Conservation (phyloP, 2,888 invertebrate species). For the Aphrophora alni region DNA sequence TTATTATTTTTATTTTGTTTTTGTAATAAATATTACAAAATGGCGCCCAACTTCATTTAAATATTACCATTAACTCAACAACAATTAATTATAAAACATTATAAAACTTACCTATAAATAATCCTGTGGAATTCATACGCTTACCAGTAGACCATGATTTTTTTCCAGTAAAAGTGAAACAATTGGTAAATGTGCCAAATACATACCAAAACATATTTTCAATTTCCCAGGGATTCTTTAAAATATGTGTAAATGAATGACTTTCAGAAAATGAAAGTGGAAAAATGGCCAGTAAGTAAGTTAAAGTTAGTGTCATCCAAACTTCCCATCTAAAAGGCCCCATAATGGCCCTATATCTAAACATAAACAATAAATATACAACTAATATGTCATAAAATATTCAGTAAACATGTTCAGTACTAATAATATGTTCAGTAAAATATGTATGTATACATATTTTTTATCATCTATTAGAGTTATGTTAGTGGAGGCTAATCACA, state of each 20-base stretch:
- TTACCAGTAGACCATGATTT: slow-evolving; percentile 74
- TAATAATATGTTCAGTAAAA: too few relatives aligned
- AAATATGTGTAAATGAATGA: slow-evolving; percentile 68
- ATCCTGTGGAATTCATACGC: slow-evolving; percentile 69
- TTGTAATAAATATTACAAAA: too few relatives aligned
- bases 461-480: too few relatives aligned
- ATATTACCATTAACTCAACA: too few relatives aligned
- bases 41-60: too few relatives aligned
- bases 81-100: too few relatives aligned
- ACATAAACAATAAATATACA: slow-evolving; percentile 46
- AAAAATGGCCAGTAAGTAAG: slow-evolving; percentile 75
- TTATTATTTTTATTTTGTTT: too few relatives aligned
- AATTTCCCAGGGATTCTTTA: slow-evolving; percentile 73
- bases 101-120: slow-evolving; percentile 72
- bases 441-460: too few relatives aligned
- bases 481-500: too few relatives aligned
- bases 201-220: slow-evolving; percentile 90
- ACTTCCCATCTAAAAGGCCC: slow-evolving; percentile 85
- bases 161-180: slow-evolving; percentile 68
- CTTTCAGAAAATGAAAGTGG: slow-evolving; percentile 78
- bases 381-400: too few relatives aligned
- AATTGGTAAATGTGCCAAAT: slow-evolving; percentile 84
- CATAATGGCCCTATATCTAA: slow-evolving; percentile 79
- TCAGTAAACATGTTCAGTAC: too few relatives aligned
- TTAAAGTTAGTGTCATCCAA: slow-evolving; percentile 74